Base-by-base conservation (phyloP, 1,140 invertebrate species). In the Neotoxoptera formosana region DNA sequence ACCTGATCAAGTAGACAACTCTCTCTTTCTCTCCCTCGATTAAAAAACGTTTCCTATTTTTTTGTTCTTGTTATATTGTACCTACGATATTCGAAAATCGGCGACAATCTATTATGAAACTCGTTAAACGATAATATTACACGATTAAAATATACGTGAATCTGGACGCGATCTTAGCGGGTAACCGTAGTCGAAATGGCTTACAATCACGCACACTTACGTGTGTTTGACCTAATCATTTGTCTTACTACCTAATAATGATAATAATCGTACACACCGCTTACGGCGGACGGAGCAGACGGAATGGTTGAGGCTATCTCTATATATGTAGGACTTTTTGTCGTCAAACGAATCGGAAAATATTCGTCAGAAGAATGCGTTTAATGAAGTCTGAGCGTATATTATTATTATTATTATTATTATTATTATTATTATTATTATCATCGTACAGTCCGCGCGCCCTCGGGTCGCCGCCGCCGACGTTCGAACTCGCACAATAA, bases 331-430 rank as follows among this genome's bases (percentile, higher is more conserved):
- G 6, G 30, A 14, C 41, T 45, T 41, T 90, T 45, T 11, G 23
- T 36, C 23, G 53, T 81, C 60, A n/a, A 91, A 91, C 67, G 67
- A 91, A 48, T 48, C 45, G 25, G 48, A 48, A 91, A 81, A 81
- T 81, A 25, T 48, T 81, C 45, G 45, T 21, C 25, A 6, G n/a
- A n/a, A 67, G 45, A 91, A 81, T 91, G 25, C 45, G 45, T 91
- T 91, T 91, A 81, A 91, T 91, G 67, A 91, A 91, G 60, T 91
- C 67, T 81, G 34, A 36, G 2, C 51, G 23, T 45, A 30, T 30
- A n/a, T 8, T 67, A n/a, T n/a, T n/a, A n/a, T n/a, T n/a, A n/a
- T n/a, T n/a, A n/a, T n/a, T n/a, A n/a, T n/a, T n/a, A n/a, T n/a
- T n/a, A n/a, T n/a, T n/a, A n/a, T n/a, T n/a, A n/a, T n/a, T n/a